phyloP scores from a whole-genome alignment of 2,888 invertebrate species.

The Chelonus formosanus region DNA sequence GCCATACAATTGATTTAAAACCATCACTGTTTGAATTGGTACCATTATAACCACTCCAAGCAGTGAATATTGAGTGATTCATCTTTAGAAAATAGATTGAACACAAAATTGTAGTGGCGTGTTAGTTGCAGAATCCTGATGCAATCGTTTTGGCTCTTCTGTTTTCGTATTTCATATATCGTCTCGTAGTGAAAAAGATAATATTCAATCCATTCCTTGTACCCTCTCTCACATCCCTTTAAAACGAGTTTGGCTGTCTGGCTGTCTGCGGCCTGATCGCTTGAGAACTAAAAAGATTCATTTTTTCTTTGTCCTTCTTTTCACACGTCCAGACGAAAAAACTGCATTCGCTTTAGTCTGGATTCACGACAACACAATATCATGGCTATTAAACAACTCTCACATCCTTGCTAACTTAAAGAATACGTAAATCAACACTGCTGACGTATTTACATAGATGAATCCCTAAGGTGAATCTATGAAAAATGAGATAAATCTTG shows the following conservation, averaged over 20 bases:
- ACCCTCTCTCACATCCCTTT: conserved; percentile 49
- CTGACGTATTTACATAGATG: conserved; percentile 35
- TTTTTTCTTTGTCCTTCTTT: conserved; percentile 58
- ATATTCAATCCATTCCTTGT: conserved; percentile 15
- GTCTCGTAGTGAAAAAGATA: conserved; percentile 10
- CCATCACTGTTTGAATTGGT: too few species aligned
- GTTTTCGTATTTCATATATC: background rate
- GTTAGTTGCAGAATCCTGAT: too few species aligned
- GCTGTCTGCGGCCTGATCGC: conserved; percentile 49
- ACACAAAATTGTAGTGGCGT: too few species aligned
- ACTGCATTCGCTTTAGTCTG: conserved; percentile 27
- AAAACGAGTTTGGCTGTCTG: conserved; percentile 57
- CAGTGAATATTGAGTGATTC: too few species aligned
- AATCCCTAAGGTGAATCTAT: too few species aligned
- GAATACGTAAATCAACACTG: conserved; percentile 40
- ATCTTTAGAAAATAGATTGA: too few species aligned
- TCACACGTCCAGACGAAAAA: conserved; percentile 52
- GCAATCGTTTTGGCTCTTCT: background rate
- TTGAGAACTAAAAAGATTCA: conserved; percentile 59
- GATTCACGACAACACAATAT: conserved; percentile 19
- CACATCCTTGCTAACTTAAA: conserved; percentile 10
- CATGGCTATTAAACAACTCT: conserved; percentile 45
- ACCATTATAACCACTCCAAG: too few species aligned
- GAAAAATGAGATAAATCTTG: background rate
- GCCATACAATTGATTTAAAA: too few species aligned